These are phyloP conservation scores for Acleris sparsana DNA, from an alignment of 2,888 invertebrate species.

Conservation along the genomic window DNA sequence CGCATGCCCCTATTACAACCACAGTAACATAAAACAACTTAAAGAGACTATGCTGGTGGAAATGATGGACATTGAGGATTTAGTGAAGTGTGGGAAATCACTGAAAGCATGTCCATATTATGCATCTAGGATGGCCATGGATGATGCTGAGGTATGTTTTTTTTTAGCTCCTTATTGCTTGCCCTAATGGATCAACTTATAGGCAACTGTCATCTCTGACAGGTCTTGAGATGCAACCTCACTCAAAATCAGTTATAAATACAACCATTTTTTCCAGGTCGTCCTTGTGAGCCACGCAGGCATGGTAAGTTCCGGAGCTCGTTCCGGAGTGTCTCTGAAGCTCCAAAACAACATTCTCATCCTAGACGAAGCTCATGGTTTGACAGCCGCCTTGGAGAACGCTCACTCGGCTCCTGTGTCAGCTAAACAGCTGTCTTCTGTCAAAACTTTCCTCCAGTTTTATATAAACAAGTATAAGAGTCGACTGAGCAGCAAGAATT, in stretches of 20 bases:
- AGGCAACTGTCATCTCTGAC: too few relatives aligned
- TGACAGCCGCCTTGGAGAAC: conserved; percentile 94
- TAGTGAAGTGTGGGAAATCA: conserved; percentile 87
- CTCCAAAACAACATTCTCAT: conserved; percentile 91
- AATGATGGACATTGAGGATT: conserved; percentile 94
- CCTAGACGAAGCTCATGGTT: conserved; percentile 98
- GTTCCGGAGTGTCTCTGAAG: conserved; percentile 71
- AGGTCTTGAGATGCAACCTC: too few relatives aligned
- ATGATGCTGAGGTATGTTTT: conserved; percentile 93
- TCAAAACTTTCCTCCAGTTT: conserved; percentile 85
- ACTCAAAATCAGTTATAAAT: too few relatives aligned
- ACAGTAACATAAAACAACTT: conserved; percentile 84
- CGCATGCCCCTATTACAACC: conserved; percentile 88
- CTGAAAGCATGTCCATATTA: conserved; percentile 97
- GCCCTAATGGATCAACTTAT: conserved; percentile 5
- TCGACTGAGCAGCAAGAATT: conserved; percentile 90
- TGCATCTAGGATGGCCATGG: conserved; percentile 91
- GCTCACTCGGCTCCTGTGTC: conserved; percentile 92
- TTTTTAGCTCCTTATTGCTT: too few relatives aligned
- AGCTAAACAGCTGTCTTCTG: conserved; percentile 85
- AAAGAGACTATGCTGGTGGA: conserved; percentile 86
- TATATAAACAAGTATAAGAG: conserved; percentile 90
- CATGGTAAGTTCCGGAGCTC: conserved; percentile 71
- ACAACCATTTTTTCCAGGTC: conserved; percentile 53
- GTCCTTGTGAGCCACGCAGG: conserved; percentile 75